Evolutionary conservation across 2,888 invertebrate species (phyloP).

Genomic region (Spodoptera littoralis): DNA sequence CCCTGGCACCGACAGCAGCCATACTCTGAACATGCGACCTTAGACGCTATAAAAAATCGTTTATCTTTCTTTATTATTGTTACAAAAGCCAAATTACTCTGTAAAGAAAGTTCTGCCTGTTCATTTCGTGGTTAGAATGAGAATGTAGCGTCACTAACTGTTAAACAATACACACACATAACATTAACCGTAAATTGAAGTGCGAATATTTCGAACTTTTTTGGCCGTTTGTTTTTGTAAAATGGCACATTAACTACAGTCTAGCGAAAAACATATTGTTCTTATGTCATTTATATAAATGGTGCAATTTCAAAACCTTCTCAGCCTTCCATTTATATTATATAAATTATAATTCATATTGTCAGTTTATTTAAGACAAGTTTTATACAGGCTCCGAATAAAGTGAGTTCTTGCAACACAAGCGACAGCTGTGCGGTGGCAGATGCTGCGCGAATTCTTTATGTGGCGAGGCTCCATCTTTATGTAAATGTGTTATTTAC

Average conservation of each 20-base stretch:
- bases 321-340: constrained; percentile 23
- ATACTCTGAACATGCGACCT: constrained; percentile 81
- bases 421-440: constrained; percentile 66
- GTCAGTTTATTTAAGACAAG: constrained; percentile 35
- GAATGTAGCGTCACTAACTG: neutral
- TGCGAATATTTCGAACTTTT: neutral
- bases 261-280: no score
- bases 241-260: no score
- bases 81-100: constrained; percentile 32
- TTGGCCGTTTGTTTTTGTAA: no score
- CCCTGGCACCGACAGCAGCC: constrained; percentile 73
- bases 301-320: constrained; percentile 31
- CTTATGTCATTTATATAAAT: constrained; percentile 15
- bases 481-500: constrained; percentile 57
- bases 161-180: neutral
- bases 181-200: no score
- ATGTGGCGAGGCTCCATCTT: constrained; percentile 46
- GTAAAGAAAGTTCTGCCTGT: constrained; percentile 26
- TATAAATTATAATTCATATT: constrained; percentile 32
- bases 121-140: constrained; percentile 12
- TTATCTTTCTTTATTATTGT: constrained; percentile 58
- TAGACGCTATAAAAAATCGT: constrained; percentile 71
- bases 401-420: constrained; percentile 51
- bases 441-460: constrained; percentile 65
- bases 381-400: constrained; percentile 45